Evolutionary conservation across 1,140 invertebrate genomes (phyloP).

Genomic region (Sesamia nonagrioides): DNA sequence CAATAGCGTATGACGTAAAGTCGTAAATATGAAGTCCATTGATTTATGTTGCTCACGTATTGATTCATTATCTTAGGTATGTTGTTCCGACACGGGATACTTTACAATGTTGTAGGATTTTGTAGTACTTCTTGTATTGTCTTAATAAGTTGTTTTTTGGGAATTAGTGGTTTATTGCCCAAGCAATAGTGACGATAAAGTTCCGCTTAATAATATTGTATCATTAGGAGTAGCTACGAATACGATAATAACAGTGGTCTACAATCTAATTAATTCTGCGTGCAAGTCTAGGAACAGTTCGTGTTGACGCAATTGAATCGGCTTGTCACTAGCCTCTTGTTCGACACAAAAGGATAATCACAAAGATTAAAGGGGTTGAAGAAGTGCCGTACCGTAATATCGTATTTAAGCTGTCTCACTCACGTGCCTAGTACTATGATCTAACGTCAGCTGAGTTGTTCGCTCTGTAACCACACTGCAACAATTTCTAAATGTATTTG

Average conservation of each 20-base stretch:
- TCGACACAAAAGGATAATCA: constrained; percentile 54
- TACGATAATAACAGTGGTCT: constrained; percentile 50
- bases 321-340: constrained; percentile 55
- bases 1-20: constrained; percentile 35
- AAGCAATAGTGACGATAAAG: constrained; percentile 1
- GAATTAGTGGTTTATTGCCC: not conserved
- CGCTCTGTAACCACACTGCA: too few relatives aligned
- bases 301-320: constrained; percentile 66
- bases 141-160: not conserved
- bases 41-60: constrained; percentile 39
- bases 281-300: constrained; percentile 53
- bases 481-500: too few relatives aligned
- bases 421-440: too few relatives aligned
- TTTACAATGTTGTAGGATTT: constrained; percentile 24
- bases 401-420: too few relatives aligned
- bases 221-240: constrained; percentile 34
- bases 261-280: constrained; percentile 67
- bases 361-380: constrained; percentile 55
- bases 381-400: not conserved
- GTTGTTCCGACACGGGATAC: constrained; percentile 21
- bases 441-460: too few relatives aligned
- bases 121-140: constrained; percentile 28
- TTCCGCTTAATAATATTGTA: constrained; percentile 12
- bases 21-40: constrained; percentile 34
- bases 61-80: constrained; percentile 44